Evolutionary conservation across 2,113 vertebrate species (phyloP), one percentile per base, ranked within the genome.

Genomic region (Hydrolagus affinis): DNA sequence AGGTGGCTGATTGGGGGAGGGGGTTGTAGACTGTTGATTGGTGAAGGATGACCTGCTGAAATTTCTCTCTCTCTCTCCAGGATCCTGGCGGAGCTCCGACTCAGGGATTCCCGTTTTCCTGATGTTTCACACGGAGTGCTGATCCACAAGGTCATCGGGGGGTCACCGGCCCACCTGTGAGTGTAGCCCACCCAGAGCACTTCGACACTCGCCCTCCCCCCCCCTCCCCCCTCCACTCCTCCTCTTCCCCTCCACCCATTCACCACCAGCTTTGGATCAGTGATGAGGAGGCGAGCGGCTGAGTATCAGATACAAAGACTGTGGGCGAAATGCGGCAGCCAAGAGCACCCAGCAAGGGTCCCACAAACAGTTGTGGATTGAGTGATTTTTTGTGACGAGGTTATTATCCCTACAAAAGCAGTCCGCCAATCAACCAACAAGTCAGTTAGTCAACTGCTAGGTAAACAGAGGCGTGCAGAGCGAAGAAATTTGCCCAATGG

Each of bases 91-190:
- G 94, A 98, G 89, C 89, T 99, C 87, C 96, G 95, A 90, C 88
- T 96, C 85, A 95, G 95, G 86, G 96, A 98, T 76, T 89, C 93
- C 0, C 91, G 89, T 71, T 99, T 98, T 87, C 95, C 96, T 0
- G 95, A 98, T 0, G 94, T 98, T 73, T 92, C 94, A 25, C 91
- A 97, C 0, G 97, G 97, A 0, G 93, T 98, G 86, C 92, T 99
- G 32, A 98, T 98, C 89, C 95, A 97, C 90, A 95, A 90, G 88
- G 95, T 99, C 86, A 97, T 97, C 90, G 88, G 90, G 0, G 96
- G 96, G 85, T 98, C 97, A 56, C 97, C 97, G 0, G 96, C 69
- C 69, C 19, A 70, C 69, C 69, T 70, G 69, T 70, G 69, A 70
- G 69, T 70, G 15, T 9, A 70, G 8, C 70, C 12, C 0, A 21